Conservation (phyloP, 1,140 invertebrate species). For the Steinernema feltiae region DNA sequence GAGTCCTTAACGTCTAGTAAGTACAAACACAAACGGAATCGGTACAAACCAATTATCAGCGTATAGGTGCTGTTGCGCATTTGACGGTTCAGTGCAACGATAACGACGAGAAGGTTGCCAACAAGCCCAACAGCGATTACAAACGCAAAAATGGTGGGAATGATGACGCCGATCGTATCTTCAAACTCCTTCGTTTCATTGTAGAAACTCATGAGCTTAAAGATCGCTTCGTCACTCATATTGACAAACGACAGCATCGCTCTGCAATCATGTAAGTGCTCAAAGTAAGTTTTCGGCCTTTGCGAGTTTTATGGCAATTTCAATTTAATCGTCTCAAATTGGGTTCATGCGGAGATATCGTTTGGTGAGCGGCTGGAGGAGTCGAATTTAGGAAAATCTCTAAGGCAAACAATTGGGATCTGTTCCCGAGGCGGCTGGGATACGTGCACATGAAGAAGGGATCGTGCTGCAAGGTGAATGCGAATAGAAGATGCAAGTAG, state of each 20-base stretch:
- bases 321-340: background rate
- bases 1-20: too few relatives aligned
- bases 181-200: conserved; percentile 49
- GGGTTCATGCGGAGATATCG: background rate
- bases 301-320: background rate
- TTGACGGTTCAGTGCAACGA: conserved; percentile 52
- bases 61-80: conserved; percentile 55
- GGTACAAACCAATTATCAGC: conserved; percentile 44
- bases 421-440: background rate
- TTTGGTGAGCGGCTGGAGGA: background rate
- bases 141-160: conserved; percentile 49
- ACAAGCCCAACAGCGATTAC: conserved; percentile 48
- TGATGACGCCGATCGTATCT: conserved; percentile 47
- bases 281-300: background rate
- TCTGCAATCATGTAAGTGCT: background rate
- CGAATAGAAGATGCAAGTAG: background rate
- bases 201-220: conserved; percentile 44
- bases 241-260: background rate
- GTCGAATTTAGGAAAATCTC: background rate
- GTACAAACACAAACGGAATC: too few relatives aligned
- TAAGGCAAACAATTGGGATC: background rate
- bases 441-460: background rate
- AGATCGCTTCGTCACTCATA: conserved; percentile 9
- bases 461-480: background rate
- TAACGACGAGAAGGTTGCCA: conserved; percentile 50